Evolutionary conservation across 2,797 vertebrate species (phyloP).

Genomic region (Alauda arvensis): DNA sequence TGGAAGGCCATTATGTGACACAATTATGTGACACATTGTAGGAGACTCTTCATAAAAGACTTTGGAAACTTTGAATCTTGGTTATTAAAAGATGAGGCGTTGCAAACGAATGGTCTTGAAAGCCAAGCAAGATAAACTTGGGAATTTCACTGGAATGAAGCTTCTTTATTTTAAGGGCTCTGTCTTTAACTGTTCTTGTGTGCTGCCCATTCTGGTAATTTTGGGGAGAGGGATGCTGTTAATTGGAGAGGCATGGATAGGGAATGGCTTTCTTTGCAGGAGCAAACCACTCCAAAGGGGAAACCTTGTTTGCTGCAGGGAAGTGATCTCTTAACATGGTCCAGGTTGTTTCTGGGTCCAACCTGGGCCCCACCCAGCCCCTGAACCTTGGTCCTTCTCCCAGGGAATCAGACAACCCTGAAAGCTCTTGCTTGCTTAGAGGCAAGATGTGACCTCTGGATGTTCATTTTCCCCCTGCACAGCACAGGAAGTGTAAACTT

Average conservation of each 20-base stretch:
- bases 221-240: not conserved
- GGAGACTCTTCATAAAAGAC: not conserved
- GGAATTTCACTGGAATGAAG: not conserved
- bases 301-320: not conserved
- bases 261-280: not conserved
- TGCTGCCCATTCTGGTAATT: not conserved
- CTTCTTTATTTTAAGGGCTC: not conserved
- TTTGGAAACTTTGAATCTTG: not conserved
- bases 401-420: rapidly evolving
- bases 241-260: not conserved
- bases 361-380: not conserved
- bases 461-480: not conserved
- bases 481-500: not conserved
- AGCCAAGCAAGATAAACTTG: not conserved
- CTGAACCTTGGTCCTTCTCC: not conserved
- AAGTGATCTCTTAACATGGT: rapidly evolving
- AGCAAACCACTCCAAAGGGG: not conserved
- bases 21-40: not conserved
- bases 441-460: not conserved
- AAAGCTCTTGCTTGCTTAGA: not conserved
- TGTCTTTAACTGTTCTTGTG: not conserved
- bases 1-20: not conserved
- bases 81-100: not conserved
- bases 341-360: not conserved
- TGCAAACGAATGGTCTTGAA: not conserved